A percentile compares a stretch with the other conserved stretches of the same genome.
Evolutionary conservation across 2,113 vertebrate genomes (phyloP).

Genomic region (Panthera tigris): DNA sequence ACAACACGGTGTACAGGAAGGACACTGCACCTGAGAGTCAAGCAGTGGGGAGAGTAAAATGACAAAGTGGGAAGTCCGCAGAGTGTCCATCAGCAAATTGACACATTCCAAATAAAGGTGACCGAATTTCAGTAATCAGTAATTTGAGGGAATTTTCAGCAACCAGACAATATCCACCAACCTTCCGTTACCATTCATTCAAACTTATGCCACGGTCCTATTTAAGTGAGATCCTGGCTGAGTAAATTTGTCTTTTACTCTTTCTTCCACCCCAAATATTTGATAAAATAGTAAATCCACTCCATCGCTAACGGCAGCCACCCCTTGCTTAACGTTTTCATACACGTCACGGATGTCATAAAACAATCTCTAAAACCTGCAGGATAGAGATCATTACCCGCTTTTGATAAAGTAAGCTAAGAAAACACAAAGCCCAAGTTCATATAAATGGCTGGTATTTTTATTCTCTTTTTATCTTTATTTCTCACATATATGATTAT

Average conservation of each 20-base stretch:
- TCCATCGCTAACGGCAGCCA: neutral
- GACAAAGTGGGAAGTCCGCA: neutral
- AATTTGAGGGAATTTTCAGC: neutral
- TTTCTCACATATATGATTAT: neutral
- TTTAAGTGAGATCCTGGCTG: neutral
- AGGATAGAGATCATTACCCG: neutral
- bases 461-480: neutral
- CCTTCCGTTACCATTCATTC: neutral
- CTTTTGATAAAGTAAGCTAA: neutral
- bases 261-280: neutral
- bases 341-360: neutral
- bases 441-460: neutral
- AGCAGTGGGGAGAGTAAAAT: neutral
- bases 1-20: neutral
- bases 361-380: neutral
- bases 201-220: neutral
- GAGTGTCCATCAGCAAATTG: neutral
- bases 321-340: neutral
- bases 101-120: neutral
- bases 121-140: neutral
- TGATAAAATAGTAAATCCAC: neutral
- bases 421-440: neutral
- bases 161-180: neutral
- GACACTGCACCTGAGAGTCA: neutral
- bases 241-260: neutral